phyloP scores from a whole-genome alignment of 2,797 vertebrate genomes.

The Tiaroga cobitis region DNA sequence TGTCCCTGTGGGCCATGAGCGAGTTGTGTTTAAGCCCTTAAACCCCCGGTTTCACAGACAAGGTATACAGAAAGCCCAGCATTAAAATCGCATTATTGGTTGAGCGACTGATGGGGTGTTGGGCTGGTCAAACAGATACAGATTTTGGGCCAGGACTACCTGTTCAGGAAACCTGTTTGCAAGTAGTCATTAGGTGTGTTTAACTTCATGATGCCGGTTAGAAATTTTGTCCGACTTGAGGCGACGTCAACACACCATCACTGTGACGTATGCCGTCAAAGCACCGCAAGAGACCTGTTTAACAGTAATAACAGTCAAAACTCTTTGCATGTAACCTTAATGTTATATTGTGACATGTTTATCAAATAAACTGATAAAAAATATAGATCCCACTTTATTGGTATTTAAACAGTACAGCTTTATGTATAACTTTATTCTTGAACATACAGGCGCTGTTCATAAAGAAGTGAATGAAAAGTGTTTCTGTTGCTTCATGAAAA shows the following conservation, averaged over 20 bases:
- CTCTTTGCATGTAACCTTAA: neutral
- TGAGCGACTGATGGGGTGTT: no score
- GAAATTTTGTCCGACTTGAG: neutral
- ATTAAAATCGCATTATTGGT: no score
- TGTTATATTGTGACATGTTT: neutral
- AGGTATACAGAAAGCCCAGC: neutral
- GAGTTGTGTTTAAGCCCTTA: neutral
- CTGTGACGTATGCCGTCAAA: neutral
- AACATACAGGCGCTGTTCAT: neutral
- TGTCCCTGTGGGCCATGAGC: neutral
- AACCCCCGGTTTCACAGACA: no score
- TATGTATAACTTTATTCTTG: neutral
- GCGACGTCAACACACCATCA: neutral
- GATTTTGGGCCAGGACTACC: rapidly evolving
- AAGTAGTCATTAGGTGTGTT: no score
- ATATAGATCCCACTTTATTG: no score
- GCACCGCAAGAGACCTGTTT: neutral
- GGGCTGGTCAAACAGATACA: neutral
- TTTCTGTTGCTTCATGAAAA: neutral
- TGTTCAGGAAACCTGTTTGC: no score
- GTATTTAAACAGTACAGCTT: no score
- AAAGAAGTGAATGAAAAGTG: neutral
- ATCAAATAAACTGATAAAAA: no score
- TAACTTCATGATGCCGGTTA: neutral
- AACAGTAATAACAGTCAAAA: neutral